A percentile compares a stretch with the other conserved stretches of the same genome.
Conservation (phyloP, 1,140 invertebrate genomes). For the Drosophila guanche region DNA sequence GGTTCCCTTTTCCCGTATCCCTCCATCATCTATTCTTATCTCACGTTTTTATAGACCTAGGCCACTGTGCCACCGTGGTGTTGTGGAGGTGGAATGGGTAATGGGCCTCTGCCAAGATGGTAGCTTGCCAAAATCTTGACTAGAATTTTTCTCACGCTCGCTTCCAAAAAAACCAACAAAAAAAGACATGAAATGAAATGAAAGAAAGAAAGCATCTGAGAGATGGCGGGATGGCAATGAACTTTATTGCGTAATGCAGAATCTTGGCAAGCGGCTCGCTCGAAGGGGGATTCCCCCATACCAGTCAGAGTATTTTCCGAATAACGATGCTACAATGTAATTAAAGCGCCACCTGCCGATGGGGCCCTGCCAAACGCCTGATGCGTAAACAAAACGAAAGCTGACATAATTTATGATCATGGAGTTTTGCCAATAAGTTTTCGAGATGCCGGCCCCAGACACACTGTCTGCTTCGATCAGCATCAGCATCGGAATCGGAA, state of each 20-base stretch:
- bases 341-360: slow-evolving; percentile 72
- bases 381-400: slow-evolving; percentile 72
- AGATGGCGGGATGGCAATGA: slow-evolving; percentile 50
- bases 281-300: slow-evolving; percentile 57
- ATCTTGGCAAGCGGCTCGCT: slow-evolving; percentile 69
- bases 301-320: slow-evolving; percentile 12
- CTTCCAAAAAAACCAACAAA: slow-evolving; percentile 62
- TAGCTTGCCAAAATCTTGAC: slow-evolving; percentile 73
- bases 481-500: slow-evolving; percentile 13
- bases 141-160: slow-evolving; percentile 74
- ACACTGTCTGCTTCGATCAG: slow-evolving; percentile 53
- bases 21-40: slow-evolving; percentile 35
- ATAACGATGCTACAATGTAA: slow-evolving; percentile 55
- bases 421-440: slow-evolving; percentile 81
- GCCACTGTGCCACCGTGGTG: slow-evolving; percentile 42
- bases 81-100: slow-evolving; percentile 35
- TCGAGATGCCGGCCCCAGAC: slow-evolving; percentile 40
- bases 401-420: slow-evolving; percentile 80
- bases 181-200: slow-evolving; percentile 58
- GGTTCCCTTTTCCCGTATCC: background rate
- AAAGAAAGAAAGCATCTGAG: slow-evolving; percentile 40
- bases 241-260: slow-evolving; percentile 75
- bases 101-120: slow-evolving; percentile 73
- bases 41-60: slow-evolving; percentile 26
- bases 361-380: slow-evolving; percentile 11